Base-by-base conservation (phyloP, 92 coral and sea anemone species). In the Siderastrea siderea region DNA sequence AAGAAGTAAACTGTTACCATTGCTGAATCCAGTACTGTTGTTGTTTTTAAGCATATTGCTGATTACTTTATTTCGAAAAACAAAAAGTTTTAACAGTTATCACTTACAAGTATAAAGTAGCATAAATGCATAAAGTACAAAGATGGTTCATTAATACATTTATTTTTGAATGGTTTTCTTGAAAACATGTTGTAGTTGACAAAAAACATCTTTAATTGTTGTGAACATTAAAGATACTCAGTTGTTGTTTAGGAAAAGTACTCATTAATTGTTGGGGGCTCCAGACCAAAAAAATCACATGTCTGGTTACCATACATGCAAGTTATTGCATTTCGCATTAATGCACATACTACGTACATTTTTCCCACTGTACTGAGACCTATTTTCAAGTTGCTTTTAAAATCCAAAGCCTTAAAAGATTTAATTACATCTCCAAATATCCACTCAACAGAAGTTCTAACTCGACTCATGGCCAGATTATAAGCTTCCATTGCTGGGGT, bases 311-410 rank as follows among this genome's bases (percentile, higher is more conserved):
- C 38, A 26, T 26, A 26, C 15, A 75, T 5, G 81, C 89, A 85
- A 19, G 89, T 85, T 50, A 85, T 74, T 4, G 84, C 89, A 76
- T 77, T 85, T 68, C 60, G 51, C 43, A 85, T 60, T 63, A 76
- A 46, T 57, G 89, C 73, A 50, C 89, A 85, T 43, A 66, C 84
- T 9, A 75, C 38, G 16, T 85, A 77, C 89, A 85, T 85, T 76
- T 85, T 85, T 26, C 89, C 75, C 65, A 75, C 81, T 5, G 62
- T 8, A 45, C 84, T 85, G 45, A 85, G 89, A 67, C 76, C 89
- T 16, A 78, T 86, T 64, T 86, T 86, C 76, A 75, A 64, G 68
- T 75, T 85, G 70, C 51, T 70, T 6, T 83, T 83, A 83, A 83
- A 72, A 26, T 84, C 38, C 38, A 26, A 26, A 4, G 63, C 52